A percentile compares a stretch with the other conserved stretches of the same genome.
Evolutionary conservation across 2,888 invertebrate genomes (phyloP).

Genomic region (Hipparchia semele): DNA sequence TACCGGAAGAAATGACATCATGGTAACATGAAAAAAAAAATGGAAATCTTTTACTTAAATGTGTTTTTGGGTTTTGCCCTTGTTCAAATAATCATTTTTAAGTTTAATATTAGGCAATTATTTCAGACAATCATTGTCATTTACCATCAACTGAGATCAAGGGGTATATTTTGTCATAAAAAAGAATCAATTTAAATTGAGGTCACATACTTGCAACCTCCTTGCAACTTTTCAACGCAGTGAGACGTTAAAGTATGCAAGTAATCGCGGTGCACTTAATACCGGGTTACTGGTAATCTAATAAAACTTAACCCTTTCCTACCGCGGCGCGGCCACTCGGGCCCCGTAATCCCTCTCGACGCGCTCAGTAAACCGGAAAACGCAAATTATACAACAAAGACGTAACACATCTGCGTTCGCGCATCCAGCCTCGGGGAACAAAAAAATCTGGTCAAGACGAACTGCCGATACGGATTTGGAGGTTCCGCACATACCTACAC

Average conservation of each 20-base stretch:
- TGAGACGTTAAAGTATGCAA: conserved; percentile 32
- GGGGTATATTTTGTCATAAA: too few relatives aligned
- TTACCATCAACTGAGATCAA: too few relatives aligned
- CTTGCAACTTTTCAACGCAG: conserved; percentile 3
- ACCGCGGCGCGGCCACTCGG: conserved; percentile 39
- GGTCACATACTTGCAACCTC: conserved; percentile 1
- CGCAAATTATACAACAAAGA: conserved; percentile 82
- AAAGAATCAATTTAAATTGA: conserved; percentile 3
- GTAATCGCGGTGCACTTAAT: conserved; percentile 32
- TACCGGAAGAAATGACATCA: neutral
- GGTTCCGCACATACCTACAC: conserved; percentile 9
- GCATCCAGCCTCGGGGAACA: conserved; percentile 48
- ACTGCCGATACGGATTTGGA: neutral
- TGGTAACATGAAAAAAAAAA: neutral
- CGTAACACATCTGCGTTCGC: conserved; percentile 76
- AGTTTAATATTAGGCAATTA: too few relatives aligned
- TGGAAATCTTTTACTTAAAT: too few relatives aligned
- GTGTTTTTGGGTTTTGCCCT: too few relatives aligned
- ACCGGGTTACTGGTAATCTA: conserved; percentile 46
- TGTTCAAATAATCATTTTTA: too few relatives aligned
- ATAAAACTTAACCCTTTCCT: conserved; percentile 61
- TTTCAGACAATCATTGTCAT: too few relatives aligned
- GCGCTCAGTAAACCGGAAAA: conserved; percentile 78
- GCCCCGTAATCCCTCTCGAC: conserved; percentile 68
- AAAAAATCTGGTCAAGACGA: conserved; percentile 11